Evolutionary conservation across 1,140 invertebrate species (phyloP), one percentile per base, ranked within the genome.

Genomic region (Drosophila simulans): DNA sequence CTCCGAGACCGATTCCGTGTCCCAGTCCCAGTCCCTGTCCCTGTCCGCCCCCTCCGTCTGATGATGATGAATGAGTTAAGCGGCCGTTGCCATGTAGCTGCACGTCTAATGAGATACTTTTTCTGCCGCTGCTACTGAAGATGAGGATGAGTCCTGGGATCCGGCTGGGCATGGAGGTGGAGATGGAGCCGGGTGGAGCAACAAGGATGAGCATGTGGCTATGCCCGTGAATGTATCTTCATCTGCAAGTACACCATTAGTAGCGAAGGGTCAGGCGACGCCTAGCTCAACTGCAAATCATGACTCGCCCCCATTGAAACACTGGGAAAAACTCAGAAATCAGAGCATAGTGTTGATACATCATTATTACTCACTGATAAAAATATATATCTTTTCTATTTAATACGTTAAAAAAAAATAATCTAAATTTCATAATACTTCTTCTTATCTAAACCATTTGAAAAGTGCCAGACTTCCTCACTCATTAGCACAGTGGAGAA

Each of bases 51-150:
- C 31, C 27, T 8, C 52, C 31, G 62, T 64, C 58, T 89, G 83
- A 88, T 89, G 83, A 88, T 88, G 83, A 88, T 88, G 83, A 88
- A 88, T 88, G 83, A 89, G 83, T 89, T 83, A 83, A 88, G 79
- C 83, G 83, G 84, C 83, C 79, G 63, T 83, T 89, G 83, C 84
- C 71, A 80, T 84, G 76, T 84, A 72, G 65, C 69, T 79, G 63
- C 72, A 65, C 81, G 58, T 88, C 83, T 88, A 88, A 88, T 88
- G 79, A 89, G 83, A 83, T 88, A 88, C 79, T 88, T 88, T 88
- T 83, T 83, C 79, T 71, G 56, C 58, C 72, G 45, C 55, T 42
- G 11, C 39, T 34, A 25, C 17, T 55, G 25, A 62, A 27, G 27
- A 43, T 31, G 45, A 52, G 64, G 27, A 20, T 31, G 62, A 17